These are phyloP conservation scores for Plagodis pulveraria DNA, from an alignment of 2,888 invertebrate genomes.

Conservation along the genomic window DNA sequence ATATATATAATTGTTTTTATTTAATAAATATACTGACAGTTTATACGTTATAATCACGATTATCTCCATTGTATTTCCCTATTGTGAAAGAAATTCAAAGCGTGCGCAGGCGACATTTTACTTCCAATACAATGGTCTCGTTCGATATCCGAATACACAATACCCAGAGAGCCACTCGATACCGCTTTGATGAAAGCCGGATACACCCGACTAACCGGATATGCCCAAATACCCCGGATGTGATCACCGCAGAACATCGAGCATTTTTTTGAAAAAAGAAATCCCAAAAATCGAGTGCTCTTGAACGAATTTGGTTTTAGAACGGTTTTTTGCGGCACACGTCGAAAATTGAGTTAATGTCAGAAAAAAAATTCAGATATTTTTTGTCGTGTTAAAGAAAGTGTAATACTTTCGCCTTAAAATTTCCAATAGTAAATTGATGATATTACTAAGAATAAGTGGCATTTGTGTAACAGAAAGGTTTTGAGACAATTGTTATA, in stretches of 20 bases:
- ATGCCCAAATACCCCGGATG: constrained; percentile 60
- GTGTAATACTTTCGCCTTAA: no score
- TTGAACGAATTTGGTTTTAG: constrained; percentile 54
- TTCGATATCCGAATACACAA: constrained; percentile 63
- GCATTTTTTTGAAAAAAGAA: constrained; percentile 55
- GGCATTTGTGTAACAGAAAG: no score
- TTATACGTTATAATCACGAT: no score
- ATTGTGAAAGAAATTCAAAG: constrained; percentile 8
- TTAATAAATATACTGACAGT: no score
- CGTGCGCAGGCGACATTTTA: constrained; percentile 60
- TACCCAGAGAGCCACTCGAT: constrained; percentile 72
- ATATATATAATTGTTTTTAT: no score
- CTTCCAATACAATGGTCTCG: constrained; percentile 57
- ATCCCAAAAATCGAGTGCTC: constrained; percentile 55
- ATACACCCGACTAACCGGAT: constrained; percentile 57
- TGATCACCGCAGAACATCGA: constrained; percentile 61
- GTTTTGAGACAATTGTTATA: no score
- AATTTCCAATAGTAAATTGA: no score
- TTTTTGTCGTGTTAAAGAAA: neutral
- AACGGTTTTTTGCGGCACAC: constrained; percentile 59
- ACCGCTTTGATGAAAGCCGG: constrained; percentile 78
- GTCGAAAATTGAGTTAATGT: constrained; percentile 31
- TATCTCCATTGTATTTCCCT: no score
- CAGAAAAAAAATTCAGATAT: neutral
- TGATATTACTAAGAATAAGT: no score